Evolutionary conservation across 2,113 vertebrate genomes (phyloP), one percentile per base, ranked within the genome.

Genomic region (Campylomormyrus tamandua): DNA sequence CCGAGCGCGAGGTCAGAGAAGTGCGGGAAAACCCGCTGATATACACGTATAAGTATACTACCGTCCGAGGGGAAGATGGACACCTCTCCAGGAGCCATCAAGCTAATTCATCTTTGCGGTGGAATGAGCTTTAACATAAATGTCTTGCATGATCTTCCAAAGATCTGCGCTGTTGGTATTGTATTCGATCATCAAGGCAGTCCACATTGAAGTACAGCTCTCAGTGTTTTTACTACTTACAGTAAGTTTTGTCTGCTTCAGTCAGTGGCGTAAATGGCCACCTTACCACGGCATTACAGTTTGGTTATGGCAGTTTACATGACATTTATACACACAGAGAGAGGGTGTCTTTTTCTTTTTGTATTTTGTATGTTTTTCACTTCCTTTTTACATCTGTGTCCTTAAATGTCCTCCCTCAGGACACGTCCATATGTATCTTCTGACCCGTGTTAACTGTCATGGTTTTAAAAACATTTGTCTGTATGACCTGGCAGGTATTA

Each of bases 401-500:
- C 93, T 89, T 91, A 83, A 77, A 89, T 85, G 90, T 89, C 31
- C 90, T 88, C 48, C 62, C 91, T 93, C 86, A 92, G 49, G 87
- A 90, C 66, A 89, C 83, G 90, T 91, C 89, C 58, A 89, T 92
- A 80, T 94, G 92, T 92, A 91, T 56, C 90, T 92, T 92, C 88
- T 15, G 80, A 83, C 89, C 92, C 90, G 87, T 90, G 27, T 91
- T 83, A 66, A 80, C 80, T 83, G 52, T 94, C 92, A 91, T 7
- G 89, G 89, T 88, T 91, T 70, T 42, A 85, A 42, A 27, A 56
- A 89, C 45, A 90, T 90, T 90, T 80, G 92, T 93, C 92, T 94
- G 92, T 93, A 89, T 84, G 90, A 92, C 91, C 92, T 94, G 93
- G 90, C 93, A 92, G 92, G 89, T 91, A 93, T 91, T 93, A 93